These are phyloP conservation scores for Parotocinclus haroldoi DNA, from an alignment of 2,797 vertebrate genomes.

Conservation along the genomic window DNA sequence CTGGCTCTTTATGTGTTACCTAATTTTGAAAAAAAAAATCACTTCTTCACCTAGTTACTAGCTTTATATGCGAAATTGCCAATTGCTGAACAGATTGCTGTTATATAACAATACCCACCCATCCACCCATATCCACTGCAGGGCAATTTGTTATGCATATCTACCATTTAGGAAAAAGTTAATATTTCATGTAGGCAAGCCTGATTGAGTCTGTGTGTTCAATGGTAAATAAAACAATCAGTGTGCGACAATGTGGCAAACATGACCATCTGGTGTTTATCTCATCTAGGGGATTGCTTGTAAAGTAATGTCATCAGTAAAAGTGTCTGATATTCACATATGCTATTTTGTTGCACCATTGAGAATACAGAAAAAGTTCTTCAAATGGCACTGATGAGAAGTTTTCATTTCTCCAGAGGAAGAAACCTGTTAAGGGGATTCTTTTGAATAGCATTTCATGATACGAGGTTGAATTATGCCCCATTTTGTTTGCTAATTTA, in stretches of 20 bases:
- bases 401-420: constrained; percentile 13
- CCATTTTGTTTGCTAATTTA: neutral
- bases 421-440: constrained; percentile 11
- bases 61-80: neutral
- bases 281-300: constrained; percentile 27
- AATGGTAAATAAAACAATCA: constrained; percentile 47
- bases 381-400: constrained; percentile 22
- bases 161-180: constrained; percentile 35
- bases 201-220: constrained; percentile 40
- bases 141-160: constrained; percentile 44
- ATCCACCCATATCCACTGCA: constrained; percentile 22
- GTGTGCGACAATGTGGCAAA: constrained; percentile 38
- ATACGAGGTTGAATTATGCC: constrained; percentile 1
- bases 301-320: constrained; percentile 32
- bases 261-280: constrained; percentile 50
- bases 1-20: neutral
- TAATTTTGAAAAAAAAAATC: neutral
- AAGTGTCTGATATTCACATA: constrained; percentile 37
- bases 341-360: constrained; percentile 29
- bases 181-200: constrained; percentile 43
- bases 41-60: neutral
- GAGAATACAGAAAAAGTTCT: constrained; percentile 27
- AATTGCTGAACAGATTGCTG: constrained; percentile 8
- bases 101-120: constrained; percentile 1
- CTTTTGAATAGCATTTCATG: constrained; percentile 15